These are phyloP conservation scores for Pollenia griseotomentosa DNA, from an alignment of 2,888 invertebrate genomes.

Conservation along the genomic window DNA sequence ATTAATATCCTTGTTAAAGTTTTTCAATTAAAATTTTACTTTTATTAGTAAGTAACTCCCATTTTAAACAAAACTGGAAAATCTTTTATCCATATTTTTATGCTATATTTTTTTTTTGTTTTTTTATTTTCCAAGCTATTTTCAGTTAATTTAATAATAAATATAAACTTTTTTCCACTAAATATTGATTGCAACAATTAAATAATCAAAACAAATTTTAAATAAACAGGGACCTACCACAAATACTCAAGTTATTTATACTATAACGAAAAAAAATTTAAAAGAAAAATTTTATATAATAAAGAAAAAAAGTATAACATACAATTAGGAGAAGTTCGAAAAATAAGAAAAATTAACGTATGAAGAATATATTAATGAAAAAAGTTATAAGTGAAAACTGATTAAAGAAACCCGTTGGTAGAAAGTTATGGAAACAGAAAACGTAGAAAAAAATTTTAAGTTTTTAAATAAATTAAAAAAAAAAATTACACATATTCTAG, in stretches of 20 bases:
- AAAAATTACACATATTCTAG: no score
- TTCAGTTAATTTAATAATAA: background rate
- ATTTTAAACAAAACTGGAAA: no score
- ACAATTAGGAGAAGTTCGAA: background rate
- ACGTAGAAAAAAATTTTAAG: no score
- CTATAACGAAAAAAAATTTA: background rate
- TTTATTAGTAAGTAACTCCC: no score
- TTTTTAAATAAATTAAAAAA: no score
- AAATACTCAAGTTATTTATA: background rate
- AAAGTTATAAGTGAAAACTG: slow-evolving; percentile 4
- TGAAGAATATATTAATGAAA: background rate
- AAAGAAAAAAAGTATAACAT: background rate
- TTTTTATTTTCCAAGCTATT: slow-evolving; percentile 2
- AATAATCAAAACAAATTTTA: background rate
- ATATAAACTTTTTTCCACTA: background rate
- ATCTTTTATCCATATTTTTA: no score
- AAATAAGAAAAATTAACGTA: background rate
- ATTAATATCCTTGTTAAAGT: no score
- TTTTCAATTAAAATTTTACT: no score
- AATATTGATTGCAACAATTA: background rate
- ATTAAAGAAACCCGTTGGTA: background rate
- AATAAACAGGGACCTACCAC: slow-evolving; percentile 23
- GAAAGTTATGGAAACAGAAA: no score
- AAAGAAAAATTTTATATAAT: no score
- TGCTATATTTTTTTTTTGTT: background rate